Evolutionary conservation across 2,888 invertebrate species (phyloP).

Genomic region (Sminthurides aquaticus): DNA sequence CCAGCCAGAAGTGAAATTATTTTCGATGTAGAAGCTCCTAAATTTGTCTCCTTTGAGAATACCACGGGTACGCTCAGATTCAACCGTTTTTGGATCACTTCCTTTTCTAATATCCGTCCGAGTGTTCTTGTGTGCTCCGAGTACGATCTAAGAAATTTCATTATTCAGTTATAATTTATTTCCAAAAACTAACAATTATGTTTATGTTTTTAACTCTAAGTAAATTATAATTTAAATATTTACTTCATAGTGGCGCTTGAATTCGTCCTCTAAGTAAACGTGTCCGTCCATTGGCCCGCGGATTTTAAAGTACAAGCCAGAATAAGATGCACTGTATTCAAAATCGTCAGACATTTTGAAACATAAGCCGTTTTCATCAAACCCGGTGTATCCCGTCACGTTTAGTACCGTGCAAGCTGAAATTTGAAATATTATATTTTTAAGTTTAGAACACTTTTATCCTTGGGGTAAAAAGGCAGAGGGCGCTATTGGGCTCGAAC

Average conservation of each 20-base stretch:
- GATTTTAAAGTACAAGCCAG: not conserved
- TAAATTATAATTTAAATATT: no score
- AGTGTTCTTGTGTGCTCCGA: constrained; percentile 32
- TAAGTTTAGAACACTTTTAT: no score
- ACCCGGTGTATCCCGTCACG: not conserved
- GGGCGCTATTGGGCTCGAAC: no score
- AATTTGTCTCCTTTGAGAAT: not conserved
- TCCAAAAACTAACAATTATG: no score
- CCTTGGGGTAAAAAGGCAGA: no score
- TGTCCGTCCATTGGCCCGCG: not conserved
- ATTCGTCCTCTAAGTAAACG: not conserved
- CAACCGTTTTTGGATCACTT: not conserved
- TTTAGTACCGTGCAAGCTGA: not conserved
- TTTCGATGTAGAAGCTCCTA: not conserved
- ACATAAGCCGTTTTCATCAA: not conserved
- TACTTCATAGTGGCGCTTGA: not conserved
- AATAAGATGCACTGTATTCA: not conserved
- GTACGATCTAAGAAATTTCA: constrained; percentile 33
- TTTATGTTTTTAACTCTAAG: no score
- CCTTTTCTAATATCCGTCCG: constrained; percentile 30
- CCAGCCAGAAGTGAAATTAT: not conserved
- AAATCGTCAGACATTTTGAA: not conserved
- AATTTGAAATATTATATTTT: no score
- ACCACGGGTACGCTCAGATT: not conserved
- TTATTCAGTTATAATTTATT: no score